phyloP scores from a whole-genome alignment of 2,797 vertebrate species.

The Tolypeutes matacus region DNA sequence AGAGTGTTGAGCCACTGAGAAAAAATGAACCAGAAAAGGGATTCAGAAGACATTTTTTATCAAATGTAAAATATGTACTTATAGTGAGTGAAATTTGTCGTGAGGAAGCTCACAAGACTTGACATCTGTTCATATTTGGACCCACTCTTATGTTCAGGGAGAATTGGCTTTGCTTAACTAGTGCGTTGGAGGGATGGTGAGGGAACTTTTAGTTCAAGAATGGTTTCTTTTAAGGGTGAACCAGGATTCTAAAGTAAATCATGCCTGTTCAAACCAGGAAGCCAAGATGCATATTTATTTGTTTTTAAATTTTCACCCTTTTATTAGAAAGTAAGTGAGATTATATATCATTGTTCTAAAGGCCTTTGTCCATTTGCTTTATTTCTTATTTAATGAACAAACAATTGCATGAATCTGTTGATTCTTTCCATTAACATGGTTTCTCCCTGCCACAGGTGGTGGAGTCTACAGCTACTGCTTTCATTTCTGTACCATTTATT shows the following conservation, averaged over 20 bases:
- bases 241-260: too few species aligned
- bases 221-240: too few species aligned
- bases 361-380: background rate
- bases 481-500: background rate
- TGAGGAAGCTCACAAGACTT: too few species aligned
- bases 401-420: background rate
- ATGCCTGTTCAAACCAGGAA: too few species aligned
- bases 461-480: background rate
- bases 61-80: background rate
- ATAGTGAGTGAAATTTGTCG: background rate
- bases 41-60: background rate
- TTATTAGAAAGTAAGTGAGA: conserved; percentile 40
- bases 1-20: background rate
- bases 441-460: background rate
- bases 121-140: too few species aligned
- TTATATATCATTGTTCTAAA: background rate
- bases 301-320: background rate
- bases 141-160: too few species aligned
- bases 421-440: background rate
- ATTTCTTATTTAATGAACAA: conserved; percentile 9
- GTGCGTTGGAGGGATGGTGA: too few species aligned
- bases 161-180: too few species aligned
- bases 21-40: background rate
- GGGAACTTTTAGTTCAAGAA: too few species aligned
- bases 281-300: background rate